These are phyloP conservation scores for Podabrus alpinus DNA, from an alignment of 2,888 invertebrate species.

Conservation along the genomic window DNA sequence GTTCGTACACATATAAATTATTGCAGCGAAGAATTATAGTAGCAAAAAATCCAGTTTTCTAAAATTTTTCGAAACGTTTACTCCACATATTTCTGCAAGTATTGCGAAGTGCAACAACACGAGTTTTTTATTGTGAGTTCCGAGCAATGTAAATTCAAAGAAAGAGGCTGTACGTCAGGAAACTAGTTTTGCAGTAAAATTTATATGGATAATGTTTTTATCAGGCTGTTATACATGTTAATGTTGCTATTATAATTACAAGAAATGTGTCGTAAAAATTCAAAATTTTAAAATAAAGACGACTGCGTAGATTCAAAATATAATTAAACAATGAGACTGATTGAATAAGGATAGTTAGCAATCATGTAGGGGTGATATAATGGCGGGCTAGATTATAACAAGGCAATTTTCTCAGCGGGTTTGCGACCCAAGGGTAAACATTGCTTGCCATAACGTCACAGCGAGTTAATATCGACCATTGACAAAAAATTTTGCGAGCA, in stretches of 20 bases:
- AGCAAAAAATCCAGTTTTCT: background rate
- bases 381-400: slow-evolving; percentile 32
- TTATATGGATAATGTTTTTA: slow-evolving; percentile 20
- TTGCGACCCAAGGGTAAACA: slow-evolving; percentile 32
- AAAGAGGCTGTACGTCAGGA: slow-evolving; percentile 20
- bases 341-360: slow-evolving; percentile 34
- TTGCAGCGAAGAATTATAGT: too few species aligned
- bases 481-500: slow-evolving; percentile 15
- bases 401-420: slow-evolving; percentile 34
- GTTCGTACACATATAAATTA: too few species aligned
- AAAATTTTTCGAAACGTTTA: background rate
- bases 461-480: slow-evolving; percentile 28
- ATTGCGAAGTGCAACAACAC: slow-evolving; percentile 14
- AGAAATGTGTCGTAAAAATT: slow-evolving; percentile 2
- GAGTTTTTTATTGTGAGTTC: slow-evolving; percentile 16
- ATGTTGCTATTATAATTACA: slow-evolving; percentile 2
- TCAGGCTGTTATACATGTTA: slow-evolving; percentile 16
- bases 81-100: background rate
- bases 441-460: slow-evolving; percentile 26
- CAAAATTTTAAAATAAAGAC: background rate
- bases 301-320: background rate
- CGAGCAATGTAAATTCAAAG: slow-evolving; percentile 19
- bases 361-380: slow-evolving; percentile 23
- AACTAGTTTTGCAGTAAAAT: slow-evolving; percentile 25
- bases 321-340: slow-evolving; percentile 25